phyloP scores from a whole-genome alignment of 2,888 invertebrate species.

The Tridacna gigas region DNA sequence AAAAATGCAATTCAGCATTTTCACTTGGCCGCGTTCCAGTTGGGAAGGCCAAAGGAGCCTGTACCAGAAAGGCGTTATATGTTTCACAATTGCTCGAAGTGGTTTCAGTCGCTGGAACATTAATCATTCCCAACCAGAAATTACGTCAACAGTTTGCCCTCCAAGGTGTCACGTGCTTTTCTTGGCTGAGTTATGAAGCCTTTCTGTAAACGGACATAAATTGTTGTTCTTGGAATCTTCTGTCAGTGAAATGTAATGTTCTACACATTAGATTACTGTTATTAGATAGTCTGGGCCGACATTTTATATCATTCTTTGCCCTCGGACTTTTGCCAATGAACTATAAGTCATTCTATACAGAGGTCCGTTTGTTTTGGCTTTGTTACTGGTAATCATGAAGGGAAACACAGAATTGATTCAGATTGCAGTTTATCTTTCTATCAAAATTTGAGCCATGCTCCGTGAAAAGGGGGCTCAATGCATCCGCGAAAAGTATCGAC shows the following conservation, averaged over 20 bases:
- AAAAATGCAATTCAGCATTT: conserved; percentile 22
- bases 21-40: conserved; percentile 20
- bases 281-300: background rate
- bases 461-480: too few species aligned
- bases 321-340: background rate
- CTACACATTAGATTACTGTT: conserved; percentile 16
- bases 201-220: conserved; percentile 23
- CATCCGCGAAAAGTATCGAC: too few species aligned
- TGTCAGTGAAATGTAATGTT: conserved; percentile 14
- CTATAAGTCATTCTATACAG: too few species aligned
- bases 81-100: background rate
- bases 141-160: conserved; percentile 30
- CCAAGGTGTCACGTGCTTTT: conserved; percentile 10
- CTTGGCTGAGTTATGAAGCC: conserved; percentile 15
- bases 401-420: too few species aligned
- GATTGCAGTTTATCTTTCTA: too few species aligned
- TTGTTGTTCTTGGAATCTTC: conserved; percentile 9
- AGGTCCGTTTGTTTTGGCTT: too few species aligned
- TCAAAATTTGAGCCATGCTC: too few species aligned
- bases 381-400: too few species aligned
- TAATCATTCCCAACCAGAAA: conserved; percentile 18
- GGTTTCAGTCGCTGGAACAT: conserved; percentile 9
- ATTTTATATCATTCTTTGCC: conserved; percentile 11
- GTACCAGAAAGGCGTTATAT: conserved; percentile 8
- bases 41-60: background rate